phyloP scores from a whole-genome alignment of 2,797 vertebrate species.

The Sebastiscus albofasciatus region DNA sequence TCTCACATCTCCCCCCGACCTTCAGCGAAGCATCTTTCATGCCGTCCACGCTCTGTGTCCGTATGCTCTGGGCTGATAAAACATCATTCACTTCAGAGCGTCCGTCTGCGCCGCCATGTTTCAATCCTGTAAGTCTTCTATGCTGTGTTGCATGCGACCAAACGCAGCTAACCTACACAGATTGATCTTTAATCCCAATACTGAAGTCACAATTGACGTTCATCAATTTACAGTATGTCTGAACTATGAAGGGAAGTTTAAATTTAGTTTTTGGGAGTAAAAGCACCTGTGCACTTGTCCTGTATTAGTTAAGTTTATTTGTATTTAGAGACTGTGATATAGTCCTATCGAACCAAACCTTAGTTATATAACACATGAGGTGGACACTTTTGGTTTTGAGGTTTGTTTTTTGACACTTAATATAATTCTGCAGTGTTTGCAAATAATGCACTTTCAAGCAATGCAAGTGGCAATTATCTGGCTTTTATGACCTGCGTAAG shows the following conservation, averaged over 20 bases:
- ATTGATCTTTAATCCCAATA: neutral
- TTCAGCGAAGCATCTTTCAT: conserved; percentile 44
- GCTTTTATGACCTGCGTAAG: too few species aligned
- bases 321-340: neutral
- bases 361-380: neutral
- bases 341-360: neutral
- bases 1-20: conserved; percentile 30
- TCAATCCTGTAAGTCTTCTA: neutral
- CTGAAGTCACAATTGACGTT: neutral
- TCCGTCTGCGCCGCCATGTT: neutral
- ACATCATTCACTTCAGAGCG: neutral
- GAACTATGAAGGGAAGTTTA: neutral
- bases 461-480: too few species aligned
- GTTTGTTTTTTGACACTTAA: too few species aligned
- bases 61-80: neutral
- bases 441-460: too few species aligned
- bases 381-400: neutral
- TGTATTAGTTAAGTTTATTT: neutral
- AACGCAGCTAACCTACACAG: neutral
- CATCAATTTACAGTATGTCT: neutral
- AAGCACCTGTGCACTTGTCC: neutral
- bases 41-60: neutral
- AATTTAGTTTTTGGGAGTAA: neutral
- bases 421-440: too few species aligned
- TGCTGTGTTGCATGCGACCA: neutral